Evolutionary conservation across 1,140 invertebrate species (phyloP).

Genomic region (Microplitis mediator): DNA sequence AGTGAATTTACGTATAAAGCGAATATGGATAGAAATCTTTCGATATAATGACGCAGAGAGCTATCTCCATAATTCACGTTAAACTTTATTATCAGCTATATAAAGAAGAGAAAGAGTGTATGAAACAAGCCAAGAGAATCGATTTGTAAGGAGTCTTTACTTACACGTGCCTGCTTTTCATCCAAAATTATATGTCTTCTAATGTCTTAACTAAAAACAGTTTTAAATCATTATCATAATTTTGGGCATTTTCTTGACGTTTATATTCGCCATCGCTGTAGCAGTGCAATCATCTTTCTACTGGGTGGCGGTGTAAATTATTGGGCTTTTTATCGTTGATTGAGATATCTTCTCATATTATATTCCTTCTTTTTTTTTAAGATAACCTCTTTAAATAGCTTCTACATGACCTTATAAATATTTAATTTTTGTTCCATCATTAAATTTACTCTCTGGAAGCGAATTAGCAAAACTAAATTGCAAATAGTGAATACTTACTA

Average conservation of each 20-base stretch:
- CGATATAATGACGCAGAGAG: constrained; percentile 25
- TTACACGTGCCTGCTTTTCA: constrained; percentile 49
- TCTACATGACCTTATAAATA: not conserved
- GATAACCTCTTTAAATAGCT: constrained; percentile 1
- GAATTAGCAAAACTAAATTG: too few species aligned
- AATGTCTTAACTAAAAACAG: constrained; percentile 62
- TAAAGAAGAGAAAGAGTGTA: constrained; percentile 3
- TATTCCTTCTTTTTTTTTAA: constrained; percentile 10
- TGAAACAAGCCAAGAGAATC: constrained; percentile 26
- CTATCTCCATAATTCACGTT: constrained; percentile 57
- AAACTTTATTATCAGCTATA: constrained; percentile 55
- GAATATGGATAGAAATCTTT: constrained; percentile 35
- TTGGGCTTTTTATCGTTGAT: constrained; percentile 54
- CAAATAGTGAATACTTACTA: too few species aligned
- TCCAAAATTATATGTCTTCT: constrained; percentile 57
- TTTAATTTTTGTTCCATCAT: too few species aligned
- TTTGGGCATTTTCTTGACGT: constrained; percentile 52
- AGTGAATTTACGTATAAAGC: constrained; percentile 17
- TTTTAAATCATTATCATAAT: constrained; percentile 61
- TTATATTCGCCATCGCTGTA: constrained; percentile 41
- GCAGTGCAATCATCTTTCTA: constrained; percentile 54
- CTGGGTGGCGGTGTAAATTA: constrained; percentile 57
- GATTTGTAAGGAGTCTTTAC: constrained; percentile 45
- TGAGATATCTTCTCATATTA: constrained; percentile 47
- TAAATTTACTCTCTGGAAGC: too few species aligned